Base-by-base conservation (phyloP, 35 echinoderm and acorn worm genomes). In the Nesometra sesokonis region DNA sequence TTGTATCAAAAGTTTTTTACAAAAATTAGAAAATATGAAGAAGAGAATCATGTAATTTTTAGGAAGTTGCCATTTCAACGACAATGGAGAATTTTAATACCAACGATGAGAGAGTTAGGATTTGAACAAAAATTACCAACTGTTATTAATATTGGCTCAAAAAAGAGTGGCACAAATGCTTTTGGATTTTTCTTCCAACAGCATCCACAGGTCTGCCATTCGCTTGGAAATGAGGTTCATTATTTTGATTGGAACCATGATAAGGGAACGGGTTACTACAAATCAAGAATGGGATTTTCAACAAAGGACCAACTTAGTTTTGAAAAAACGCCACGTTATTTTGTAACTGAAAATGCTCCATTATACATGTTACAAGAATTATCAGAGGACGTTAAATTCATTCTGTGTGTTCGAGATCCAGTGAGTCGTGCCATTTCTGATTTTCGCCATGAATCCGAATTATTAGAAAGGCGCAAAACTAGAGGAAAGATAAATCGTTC, bases 181-280 rank as follows among this genome's bases (percentile, higher is more conserved):
- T 80, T 99, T 11, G 90, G 91, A 0, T 92, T 94, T 32, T 99
- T 99, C 76, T 36, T 94, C 7, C 29, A 77, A 0, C 86, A 91
- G 33, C 96, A 99, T 88, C 96, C 96, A 13, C 87, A 94, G 27
- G 88, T 99, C 83, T 80, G 88, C 29, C 90, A 91, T 32, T 91
- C 96, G 17, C 79, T 94, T 0, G 92, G 93, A 21, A 94, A 92
- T 77, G 96, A 99, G 77, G 90, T 99, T 57, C 96, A 99, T 36
- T 99, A 87, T 78, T 99, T 99, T 86, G 96, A 99, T 78, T 99
- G 96, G 96, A 99, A 93, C 80, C 94, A 99, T 82, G 40, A 88
- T 13, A 88, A 88, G 35, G 96, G 92, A 0, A 80, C 94, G 31
- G 88, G 87, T 17, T 99, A 84, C 35, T 99, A 99, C 29, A 82